phyloP scores from a whole-genome alignment of 2,797 vertebrate genomes.

The Sebastiscus albofasciatus region DNA sequence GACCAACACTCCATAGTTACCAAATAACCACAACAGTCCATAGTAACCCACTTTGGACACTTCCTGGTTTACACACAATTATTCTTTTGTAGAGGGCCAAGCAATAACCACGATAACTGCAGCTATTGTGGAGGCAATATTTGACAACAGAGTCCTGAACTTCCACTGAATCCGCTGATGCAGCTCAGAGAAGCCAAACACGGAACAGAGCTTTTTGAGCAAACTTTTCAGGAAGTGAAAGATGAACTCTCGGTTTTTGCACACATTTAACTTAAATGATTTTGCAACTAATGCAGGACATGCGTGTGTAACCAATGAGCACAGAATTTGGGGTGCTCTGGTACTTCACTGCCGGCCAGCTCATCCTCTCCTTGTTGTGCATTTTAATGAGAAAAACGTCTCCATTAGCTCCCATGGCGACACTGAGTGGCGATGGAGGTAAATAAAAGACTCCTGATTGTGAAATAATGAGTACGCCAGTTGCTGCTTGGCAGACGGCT shows the following conservation, averaged over 20 bases:
- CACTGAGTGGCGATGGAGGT: constrained; percentile 48
- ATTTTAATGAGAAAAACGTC: constrained; percentile 61
- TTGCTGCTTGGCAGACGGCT: constrained; percentile 58
- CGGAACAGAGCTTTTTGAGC: not conserved
- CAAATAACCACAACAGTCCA: not conserved
- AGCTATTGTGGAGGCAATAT: not conserved
- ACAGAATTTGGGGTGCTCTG: not conserved
- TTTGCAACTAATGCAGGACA: not conserved
- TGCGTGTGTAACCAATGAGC: not conserved
- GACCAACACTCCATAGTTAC: not conserved
- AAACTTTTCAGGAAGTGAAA: not conserved
- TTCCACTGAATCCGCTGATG: not conserved
- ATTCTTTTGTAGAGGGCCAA: not conserved
- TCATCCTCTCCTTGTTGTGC: constrained; percentile 25
- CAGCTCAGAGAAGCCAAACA: not conserved
- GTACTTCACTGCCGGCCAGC: not conserved
- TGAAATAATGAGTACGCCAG: constrained; percentile 70
- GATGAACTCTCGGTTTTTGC: not conserved
- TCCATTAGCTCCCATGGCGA: constrained; percentile 53
- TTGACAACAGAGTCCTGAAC: constrained; percentile 1
- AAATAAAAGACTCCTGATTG: constrained; percentile 74
- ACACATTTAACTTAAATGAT: not conserved
- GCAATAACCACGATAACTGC: constrained; percentile 1
- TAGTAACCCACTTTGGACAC: not conserved
- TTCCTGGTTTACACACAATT: not conserved